Percentiles rank a stretch among this genome's conserved stretches.
phyloP scores from a whole-genome alignment of 1,140 invertebrate species.

The Lethocerus indicus region DNA sequence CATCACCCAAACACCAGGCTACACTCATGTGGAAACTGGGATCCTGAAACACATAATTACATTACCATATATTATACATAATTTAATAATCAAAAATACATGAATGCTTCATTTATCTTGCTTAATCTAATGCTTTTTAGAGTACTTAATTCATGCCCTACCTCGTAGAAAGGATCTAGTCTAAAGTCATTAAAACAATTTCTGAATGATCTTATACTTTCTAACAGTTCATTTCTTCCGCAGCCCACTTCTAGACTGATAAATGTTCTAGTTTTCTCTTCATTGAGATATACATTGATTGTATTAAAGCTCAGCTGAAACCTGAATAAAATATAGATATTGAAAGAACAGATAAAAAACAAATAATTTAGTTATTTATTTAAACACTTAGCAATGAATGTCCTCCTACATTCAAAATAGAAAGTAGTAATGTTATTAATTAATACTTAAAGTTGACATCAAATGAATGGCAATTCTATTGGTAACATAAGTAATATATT shows the following conservation, averaged over 20 bases:
- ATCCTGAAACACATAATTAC: conserved; percentile 14
- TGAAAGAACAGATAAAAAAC: conserved; percentile 16
- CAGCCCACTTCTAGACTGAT: conserved; percentile 38
- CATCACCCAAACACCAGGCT: conserved; percentile 14
- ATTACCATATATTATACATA: not conserved
- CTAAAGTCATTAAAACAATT: conserved; percentile 42
- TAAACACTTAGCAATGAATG: too few relatives aligned
- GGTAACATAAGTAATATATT: too few relatives aligned
- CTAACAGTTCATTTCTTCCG: conserved; percentile 29
- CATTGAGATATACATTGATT: conserved; percentile 49
- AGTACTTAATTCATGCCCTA: conserved; percentile 1
- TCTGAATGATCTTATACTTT: conserved; percentile 36
- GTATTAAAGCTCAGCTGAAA: conserved; percentile 38
- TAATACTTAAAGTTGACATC: too few relatives aligned
- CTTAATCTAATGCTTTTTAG: not conserved
- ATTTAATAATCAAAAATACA: not conserved
- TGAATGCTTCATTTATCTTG: too few relatives aligned
- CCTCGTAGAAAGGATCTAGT: conserved; percentile 39
- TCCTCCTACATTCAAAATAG: too few relatives aligned
- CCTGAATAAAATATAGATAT: conserved; percentile 22
- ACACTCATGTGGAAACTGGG: conserved; percentile 18
- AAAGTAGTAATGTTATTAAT: too few relatives aligned
- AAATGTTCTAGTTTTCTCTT: conserved; percentile 57
- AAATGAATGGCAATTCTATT: too few relatives aligned
- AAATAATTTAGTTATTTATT: not conserved